phyloP scores from a whole-genome alignment of 2,888 invertebrate genomes.

The Idaea biselata region DNA sequence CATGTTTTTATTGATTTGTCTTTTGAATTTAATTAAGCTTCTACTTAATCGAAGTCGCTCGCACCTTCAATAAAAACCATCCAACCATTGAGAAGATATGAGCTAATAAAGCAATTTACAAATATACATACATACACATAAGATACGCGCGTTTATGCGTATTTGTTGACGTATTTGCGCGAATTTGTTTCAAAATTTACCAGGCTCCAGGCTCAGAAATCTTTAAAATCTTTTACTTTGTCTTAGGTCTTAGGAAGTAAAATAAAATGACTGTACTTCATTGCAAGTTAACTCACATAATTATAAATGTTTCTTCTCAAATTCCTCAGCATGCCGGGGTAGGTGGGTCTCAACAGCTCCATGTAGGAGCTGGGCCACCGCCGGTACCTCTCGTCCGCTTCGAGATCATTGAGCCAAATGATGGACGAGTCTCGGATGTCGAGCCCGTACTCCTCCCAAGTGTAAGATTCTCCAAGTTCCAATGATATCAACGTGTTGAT shows the following conservation, averaged over 20 bases:
- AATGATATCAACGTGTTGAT: constrained; percentile 84
- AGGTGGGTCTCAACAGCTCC: constrained; percentile 96
- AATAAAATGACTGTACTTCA: background rate
- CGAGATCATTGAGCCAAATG: constrained; percentile 97
- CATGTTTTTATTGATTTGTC: too few species aligned
- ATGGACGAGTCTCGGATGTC: constrained; percentile 97
- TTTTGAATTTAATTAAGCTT: too few species aligned
- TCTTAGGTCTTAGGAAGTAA: background rate
- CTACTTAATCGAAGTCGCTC: too few species aligned
- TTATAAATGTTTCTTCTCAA: constrained; percentile 92
- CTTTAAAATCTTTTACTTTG: too few species aligned
- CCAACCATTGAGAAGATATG: too few species aligned
- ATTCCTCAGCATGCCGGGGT: constrained; percentile 97
- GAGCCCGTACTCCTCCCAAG: constrained; percentile 91
- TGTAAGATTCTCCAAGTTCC: constrained; percentile 82
- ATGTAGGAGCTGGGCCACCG: constrained; percentile 94
- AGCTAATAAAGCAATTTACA: too few species aligned
- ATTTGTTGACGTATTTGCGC: too few species aligned
- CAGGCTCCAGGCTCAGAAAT: too few species aligned
- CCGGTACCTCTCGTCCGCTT: constrained; percentile 91
- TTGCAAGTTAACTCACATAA: constrained; percentile 81
- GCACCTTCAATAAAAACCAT: too few species aligned
- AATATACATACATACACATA: background rate
- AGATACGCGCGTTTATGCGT: too few species aligned
- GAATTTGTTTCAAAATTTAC: too few species aligned